Evolutionary conservation across 1,140 invertebrate species (phyloP).

Genomic region (Lucilia sericata): DNA sequence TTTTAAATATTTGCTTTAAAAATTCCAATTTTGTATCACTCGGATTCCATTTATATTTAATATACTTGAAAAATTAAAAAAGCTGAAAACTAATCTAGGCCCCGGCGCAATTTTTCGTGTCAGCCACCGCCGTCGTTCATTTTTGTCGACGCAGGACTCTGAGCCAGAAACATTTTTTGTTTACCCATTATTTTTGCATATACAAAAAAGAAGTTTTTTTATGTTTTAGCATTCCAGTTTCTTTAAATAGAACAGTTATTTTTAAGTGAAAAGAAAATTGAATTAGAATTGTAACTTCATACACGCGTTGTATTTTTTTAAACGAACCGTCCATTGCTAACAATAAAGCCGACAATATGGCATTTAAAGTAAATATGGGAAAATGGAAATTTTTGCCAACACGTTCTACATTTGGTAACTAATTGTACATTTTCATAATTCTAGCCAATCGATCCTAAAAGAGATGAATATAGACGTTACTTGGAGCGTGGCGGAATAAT

Average conservation of each 20-base stretch:
- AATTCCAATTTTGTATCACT: too few species aligned
- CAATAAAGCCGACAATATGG: constrained; percentile 53
- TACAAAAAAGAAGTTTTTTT: not conserved
- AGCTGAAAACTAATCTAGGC: too few species aligned
- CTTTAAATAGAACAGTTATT: constrained; percentile 29
- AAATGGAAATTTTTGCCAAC: not conserved
- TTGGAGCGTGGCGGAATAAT: constrained; percentile 91
- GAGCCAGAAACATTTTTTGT: not conserved
- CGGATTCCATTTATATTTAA: too few species aligned
- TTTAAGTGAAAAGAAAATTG: not conserved
- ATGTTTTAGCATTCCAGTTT: not conserved
- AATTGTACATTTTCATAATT: not conserved
- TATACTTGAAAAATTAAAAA: too few species aligned
- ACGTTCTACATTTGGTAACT: not conserved
- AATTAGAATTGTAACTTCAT: not conserved
- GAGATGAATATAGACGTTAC: constrained; percentile 93
- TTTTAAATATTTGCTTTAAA: too few species aligned
- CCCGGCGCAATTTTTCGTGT: too few species aligned
- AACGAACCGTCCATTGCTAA: not conserved
- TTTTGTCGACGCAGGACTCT: not conserved
- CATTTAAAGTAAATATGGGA: constrained; percentile 57
- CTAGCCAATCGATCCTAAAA: constrained; percentile 86
- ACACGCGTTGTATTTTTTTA: not conserved
- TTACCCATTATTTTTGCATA: not conserved
- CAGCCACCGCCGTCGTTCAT: too few species aligned